A percentile compares a stretch with the other conserved stretches of the same genome.
phyloP scores from a whole-genome alignment of 2,797 vertebrate genomes.

The Crenuchus spilurus region DNA sequence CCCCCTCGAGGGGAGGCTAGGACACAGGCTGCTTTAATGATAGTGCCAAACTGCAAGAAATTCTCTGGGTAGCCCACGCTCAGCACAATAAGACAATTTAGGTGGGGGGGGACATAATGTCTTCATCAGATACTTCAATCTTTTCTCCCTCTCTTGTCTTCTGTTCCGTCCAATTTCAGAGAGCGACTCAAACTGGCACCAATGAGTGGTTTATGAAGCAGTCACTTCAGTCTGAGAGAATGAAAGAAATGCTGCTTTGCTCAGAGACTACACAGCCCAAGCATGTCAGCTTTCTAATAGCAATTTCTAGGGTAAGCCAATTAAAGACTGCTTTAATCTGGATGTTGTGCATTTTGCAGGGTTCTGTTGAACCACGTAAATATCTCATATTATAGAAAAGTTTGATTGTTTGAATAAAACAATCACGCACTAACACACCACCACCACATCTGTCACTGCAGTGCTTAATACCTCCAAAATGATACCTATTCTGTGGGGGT shows the following conservation, averaged over 20 bases:
- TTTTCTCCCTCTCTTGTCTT: conserved; percentile 16
- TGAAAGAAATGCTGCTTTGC: background rate
- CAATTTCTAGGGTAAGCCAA: background rate
- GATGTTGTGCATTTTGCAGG: too few relatives aligned
- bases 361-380: background rate
- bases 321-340: background rate
- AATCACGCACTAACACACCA: too few relatives aligned
- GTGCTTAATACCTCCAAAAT: too few relatives aligned
- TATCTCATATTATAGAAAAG: too few relatives aligned
- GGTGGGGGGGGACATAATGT: background rate
- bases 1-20: conserved; percentile 29
- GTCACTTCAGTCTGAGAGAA: background rate
- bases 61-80: conserved; percentile 16
- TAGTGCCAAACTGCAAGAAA: conserved; percentile 3
- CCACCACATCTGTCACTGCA: too few relatives aligned
- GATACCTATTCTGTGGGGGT: too few relatives aligned
- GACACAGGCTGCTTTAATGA: conserved; percentile 45
- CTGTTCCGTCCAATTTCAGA: conserved; percentile 29
- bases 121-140: conserved; percentile 41
- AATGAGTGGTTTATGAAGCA: background rate
- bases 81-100: conserved; percentile 43
- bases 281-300: background rate
- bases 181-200: conserved; percentile 15
- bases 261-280: background rate
- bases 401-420: too few relatives aligned